phyloP scores from a whole-genome alignment of 1,140 invertebrate genomes.

The Zaprionus kolodkinae region DNA sequence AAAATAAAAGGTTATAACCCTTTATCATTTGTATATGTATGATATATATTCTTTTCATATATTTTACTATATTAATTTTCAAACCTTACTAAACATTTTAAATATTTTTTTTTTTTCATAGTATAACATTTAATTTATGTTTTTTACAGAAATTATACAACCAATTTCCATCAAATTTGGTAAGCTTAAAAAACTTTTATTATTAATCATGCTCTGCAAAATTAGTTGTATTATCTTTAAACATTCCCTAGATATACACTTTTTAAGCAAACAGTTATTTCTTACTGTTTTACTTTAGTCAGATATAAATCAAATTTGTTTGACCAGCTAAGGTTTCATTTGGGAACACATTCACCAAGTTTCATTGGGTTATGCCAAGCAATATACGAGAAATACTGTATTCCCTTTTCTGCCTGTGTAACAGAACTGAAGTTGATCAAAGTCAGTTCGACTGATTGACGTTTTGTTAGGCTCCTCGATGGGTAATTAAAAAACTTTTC shows the following conservation, averaged over 20 bases:
- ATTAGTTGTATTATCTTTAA: neutral
- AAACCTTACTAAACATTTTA: too few species aligned
- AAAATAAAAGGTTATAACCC: neutral
- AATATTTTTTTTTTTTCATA: too few species aligned
- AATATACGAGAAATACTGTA: neutral
- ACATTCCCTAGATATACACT: neutral
- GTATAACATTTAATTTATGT: neutral
- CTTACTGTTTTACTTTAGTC: neutral
- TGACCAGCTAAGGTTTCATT: neutral
- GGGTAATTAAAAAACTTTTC: slow-evolving; percentile 76
- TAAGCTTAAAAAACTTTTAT: neutral
- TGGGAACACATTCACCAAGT: neutral
- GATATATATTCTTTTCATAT: too few species aligned
- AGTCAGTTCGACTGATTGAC: slow-evolving; percentile 63
- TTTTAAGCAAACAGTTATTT: neutral
- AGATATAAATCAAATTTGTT: neutral
- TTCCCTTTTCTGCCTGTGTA: slow-evolving; percentile 5
- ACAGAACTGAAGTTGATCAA: slow-evolving; percentile 14
- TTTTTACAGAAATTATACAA: neutral
- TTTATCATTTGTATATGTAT: too few species aligned
- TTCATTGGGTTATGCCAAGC: neutral
- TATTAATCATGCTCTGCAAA: neutral
- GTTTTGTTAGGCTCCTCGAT: slow-evolving; percentile 44
- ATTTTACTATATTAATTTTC: too few species aligned
- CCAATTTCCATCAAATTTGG: neutral